Evolutionary conservation across 2,113 vertebrate genomes (phyloP).

Genomic region (Oncorhynchus masou): DNA sequence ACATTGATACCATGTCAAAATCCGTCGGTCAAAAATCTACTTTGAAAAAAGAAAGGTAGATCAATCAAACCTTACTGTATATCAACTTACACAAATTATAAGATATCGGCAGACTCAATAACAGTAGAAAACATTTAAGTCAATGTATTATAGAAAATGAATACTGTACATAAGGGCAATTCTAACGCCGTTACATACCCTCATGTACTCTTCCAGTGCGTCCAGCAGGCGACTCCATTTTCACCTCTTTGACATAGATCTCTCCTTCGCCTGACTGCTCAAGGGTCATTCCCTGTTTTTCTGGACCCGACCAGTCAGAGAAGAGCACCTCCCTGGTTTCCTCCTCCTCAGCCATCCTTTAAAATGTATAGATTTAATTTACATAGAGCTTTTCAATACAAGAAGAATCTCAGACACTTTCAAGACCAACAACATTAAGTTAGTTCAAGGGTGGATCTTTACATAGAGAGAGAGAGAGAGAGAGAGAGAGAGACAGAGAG

Average conservation of each 20-base stretch:
- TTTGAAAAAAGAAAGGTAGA: background rate
- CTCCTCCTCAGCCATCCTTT: conserved; percentile 86
- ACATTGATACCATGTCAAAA: background rate
- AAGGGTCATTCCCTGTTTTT: conserved; percentile 88
- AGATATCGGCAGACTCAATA: background rate
- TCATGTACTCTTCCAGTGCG: conserved; percentile 85
- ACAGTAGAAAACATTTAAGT: background rate
- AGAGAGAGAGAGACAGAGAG: no score
- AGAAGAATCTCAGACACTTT: no score
- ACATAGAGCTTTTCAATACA: background rate
- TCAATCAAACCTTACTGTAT: background rate
- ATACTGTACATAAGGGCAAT: background rate
- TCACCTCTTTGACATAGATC: conserved; percentile 85
- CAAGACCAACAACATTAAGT: no score
- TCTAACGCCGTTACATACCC: conserved; percentile 68
- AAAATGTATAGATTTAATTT: background rate
- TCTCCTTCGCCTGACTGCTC: conserved; percentile 81
- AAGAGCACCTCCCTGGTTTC: conserved; percentile 87
- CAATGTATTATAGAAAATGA: background rate
- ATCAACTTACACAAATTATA: no score
- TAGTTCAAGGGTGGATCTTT: no score
- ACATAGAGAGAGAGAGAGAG: no score
- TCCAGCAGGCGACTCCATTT: conserved; percentile 85
- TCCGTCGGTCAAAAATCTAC: background rate
- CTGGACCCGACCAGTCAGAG: conserved; percentile 86